Evolutionary conservation across 1,140 invertebrate species (phyloP), one percentile per base, ranked within the genome.

Genomic region (Lordiphosa collinella): DNA sequence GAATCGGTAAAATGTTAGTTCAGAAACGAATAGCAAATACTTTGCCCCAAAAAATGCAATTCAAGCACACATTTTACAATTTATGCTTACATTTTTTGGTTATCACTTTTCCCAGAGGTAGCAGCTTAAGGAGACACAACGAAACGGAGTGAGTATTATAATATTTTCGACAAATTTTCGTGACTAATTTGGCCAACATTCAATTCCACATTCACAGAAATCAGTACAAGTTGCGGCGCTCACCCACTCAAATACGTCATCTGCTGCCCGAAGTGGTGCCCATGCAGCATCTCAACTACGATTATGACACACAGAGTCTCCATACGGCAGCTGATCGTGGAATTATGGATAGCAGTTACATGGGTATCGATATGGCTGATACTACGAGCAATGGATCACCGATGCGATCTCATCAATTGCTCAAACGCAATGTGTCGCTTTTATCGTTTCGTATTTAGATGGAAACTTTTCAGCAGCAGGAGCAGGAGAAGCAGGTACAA

Each of bases 211-310:
- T 14, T 32, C 9, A 54, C 56, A 89, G 87, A 54, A 80, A 89
- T 44, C 90, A 94, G 57, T 94, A 93, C 87, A 93, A 93, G 48
- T 91, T 94, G 35, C 91, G 93, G 37, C 91, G 93, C 68, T 94
- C 93, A 51, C 93, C 94, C 36, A 93, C 93, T 13, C 94, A 94
- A 88, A 93, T 94, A 43, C 91, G 93, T 22, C 94, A 94, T 87
- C 87, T 94, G 55, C 88, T 95, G 71, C 93, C 93, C 10, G 90
- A 93, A 90, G 90, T 92, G 73, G 92, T 92, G 53, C 90, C 91
- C 49, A 89, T 91, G 87, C 89, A 90, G 79, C 91, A 92, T 58
- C 85, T 92, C 55, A 90, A 90, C 54, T 87, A 86, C 18, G 84
- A 88, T 63, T 87, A 86, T 34, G 86, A 88, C 52, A 75, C 84